Conservation (phyloP, 1,140 invertebrate species). For the Pachypeltis micranthus region DNA sequence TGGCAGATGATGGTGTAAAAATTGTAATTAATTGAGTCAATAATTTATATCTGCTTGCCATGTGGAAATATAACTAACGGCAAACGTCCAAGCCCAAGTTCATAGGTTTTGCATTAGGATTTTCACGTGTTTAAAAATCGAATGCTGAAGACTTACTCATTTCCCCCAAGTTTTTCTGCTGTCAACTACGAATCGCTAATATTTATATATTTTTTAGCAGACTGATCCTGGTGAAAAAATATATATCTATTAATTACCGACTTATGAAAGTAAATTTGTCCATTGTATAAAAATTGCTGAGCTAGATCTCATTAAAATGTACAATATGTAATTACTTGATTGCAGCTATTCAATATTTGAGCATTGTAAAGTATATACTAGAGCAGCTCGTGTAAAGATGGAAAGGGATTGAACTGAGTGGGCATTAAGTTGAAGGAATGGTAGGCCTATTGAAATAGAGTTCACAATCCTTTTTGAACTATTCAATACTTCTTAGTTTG, state of each 20-base stretch:
- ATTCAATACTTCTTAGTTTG: not conserved
- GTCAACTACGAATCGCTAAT: not conserved
- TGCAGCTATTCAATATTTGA: constrained; percentile 13
- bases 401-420: constrained; percentile 3
- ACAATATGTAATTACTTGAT: constrained; percentile 11
- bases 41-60: not conserved
- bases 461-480: constrained; percentile 4
- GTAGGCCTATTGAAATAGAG: constrained; percentile 17
- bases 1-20: constrained; percentile 17
- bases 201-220: not conserved
- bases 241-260: not conserved
- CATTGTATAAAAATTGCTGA: not conserved
- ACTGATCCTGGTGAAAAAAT: not conserved
- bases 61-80: not conserved
- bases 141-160: constrained; percentile 2
- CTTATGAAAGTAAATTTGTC: constrained; percentile 1
- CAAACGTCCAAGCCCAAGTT: not conserved
- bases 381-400: constrained; percentile 15
- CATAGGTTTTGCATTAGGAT: not conserved
- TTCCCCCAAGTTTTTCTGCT: not conserved
- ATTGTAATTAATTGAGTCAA: constrained; percentile 17
- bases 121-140: not conserved
- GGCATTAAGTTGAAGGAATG: constrained; percentile 3
- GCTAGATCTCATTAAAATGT: constrained; percentile 1
- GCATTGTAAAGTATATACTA: constrained; percentile 19